phyloP scores from a whole-genome alignment of 2,888 invertebrate species.

The Drosophila lacicola region DNA sequence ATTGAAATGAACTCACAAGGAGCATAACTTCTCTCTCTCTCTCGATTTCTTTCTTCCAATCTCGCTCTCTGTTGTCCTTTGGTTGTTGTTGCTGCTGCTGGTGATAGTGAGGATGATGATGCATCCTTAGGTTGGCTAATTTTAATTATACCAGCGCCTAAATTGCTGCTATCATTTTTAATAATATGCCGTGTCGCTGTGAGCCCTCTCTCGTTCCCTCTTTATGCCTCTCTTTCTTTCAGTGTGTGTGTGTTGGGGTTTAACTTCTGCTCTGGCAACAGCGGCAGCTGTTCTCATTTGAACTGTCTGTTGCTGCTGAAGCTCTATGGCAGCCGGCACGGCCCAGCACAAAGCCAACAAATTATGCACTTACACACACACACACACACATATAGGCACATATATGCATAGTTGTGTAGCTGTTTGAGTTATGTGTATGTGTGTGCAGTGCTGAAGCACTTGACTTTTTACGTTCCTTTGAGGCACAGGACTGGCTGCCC shows the following conservation, averaged over 20 bases:
- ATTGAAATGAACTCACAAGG: too few species aligned
- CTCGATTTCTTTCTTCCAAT: background rate
- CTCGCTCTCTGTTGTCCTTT: background rate
- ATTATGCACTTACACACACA: slow-evolving; percentile 68
- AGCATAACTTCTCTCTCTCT: background rate
- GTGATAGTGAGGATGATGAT: slow-evolving; percentile 65
- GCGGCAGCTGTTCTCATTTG: slow-evolving; percentile 67
- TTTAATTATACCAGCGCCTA: slow-evolving; percentile 74
- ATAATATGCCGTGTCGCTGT: slow-evolving; percentile 59
- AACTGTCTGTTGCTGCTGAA: slow-evolving; percentile 46
- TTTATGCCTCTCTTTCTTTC: slow-evolving; percentile 10
- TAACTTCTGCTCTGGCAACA: slow-evolving; percentile 64
- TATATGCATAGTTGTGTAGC: slow-evolving; percentile 26
- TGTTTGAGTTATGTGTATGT: slow-evolving; percentile 67
- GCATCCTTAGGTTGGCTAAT: slow-evolving; percentile 78
- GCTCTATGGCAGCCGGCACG: slow-evolving; percentile 30
- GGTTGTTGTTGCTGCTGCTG: slow-evolving; percentile 19
- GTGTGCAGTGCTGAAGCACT: slow-evolving; percentile 59
- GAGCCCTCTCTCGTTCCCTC: background rate
- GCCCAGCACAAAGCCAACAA: slow-evolving; percentile 77
- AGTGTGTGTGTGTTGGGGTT: slow-evolving; percentile 40
- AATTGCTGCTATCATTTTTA: slow-evolving; percentile 79
- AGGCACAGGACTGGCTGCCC: slow-evolving; percentile 39
- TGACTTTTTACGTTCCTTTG: slow-evolving; percentile 64
- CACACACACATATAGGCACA: slow-evolving; percentile 21